phyloP scores from a whole-genome alignment of 37 sponge, comb jelly and placozoan genomes.

The Hexactinellida sp. region DNA sequence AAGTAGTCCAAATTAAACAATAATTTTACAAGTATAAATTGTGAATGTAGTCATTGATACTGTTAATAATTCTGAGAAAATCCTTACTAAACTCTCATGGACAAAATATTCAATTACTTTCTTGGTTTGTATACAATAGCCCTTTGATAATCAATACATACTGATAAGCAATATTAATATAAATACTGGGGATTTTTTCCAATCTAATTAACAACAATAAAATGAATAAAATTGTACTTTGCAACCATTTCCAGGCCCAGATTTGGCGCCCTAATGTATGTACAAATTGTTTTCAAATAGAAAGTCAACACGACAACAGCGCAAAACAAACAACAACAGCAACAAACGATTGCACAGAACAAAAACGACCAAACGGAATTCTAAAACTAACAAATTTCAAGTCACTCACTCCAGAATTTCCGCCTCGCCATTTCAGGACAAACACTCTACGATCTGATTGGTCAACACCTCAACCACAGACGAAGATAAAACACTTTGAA shows the following conservation, averaged over 20 bases:
- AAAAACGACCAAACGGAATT: neutral
- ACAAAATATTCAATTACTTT: neutral
- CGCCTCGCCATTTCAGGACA: neutral
- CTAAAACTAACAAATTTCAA: neutral
- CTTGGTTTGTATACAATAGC: neutral
- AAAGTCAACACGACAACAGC: neutral
- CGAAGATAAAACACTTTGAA: neutral
- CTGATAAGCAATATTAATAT: neutral
- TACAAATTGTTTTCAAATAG: slow-evolving; percentile 6
- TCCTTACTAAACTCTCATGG: neutral
- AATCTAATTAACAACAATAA: no score
- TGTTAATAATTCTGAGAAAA: neutral
- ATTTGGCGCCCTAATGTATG: neutral
- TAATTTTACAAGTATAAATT: no score
- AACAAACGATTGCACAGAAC: neutral
- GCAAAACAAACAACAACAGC: neutral
- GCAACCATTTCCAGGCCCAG: neutral
- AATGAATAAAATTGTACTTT: neutral
- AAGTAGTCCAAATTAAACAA: no score
- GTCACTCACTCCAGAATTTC: neutral
- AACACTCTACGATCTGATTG: neutral
- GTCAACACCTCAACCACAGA: neutral
- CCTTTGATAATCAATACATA: neutral
- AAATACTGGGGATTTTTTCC: no score
- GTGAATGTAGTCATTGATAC: no score